A percentile compares a stretch with the other conserved stretches of the same genome.
Evolutionary conservation across 2,113 vertebrate genomes (phyloP).

Genomic region (Elgaria multicarinata): DNA sequence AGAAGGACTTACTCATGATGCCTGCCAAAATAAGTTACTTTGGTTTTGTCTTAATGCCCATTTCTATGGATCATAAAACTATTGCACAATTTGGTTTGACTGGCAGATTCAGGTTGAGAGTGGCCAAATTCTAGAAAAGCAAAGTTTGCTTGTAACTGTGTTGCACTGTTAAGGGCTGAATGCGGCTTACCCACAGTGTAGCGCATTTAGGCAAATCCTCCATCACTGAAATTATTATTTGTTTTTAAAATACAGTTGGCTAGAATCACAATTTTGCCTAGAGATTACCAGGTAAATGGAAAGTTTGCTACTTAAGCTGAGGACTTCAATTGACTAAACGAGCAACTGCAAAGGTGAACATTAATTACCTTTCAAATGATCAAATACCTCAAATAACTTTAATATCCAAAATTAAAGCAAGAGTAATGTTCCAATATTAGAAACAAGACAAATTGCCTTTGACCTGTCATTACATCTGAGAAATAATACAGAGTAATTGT

Average conservation of each 20-base stretch:
- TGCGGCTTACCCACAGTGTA: conserved; percentile 8
- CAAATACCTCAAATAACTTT: neutral
- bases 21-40: conserved; percentile 8
- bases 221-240: conserved; percentile 25
- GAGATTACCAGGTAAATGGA: conserved; percentile 1
- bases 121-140: conserved; percentile 8
- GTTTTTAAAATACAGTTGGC: conserved; percentile 29
- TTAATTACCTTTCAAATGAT: conserved; percentile 2
- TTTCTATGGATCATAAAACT: conserved; percentile 30
- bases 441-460: neutral
- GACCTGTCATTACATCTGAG: neutral
- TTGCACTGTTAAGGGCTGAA: conserved; percentile 13
- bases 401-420: neutral
- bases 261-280: conserved; percentile 27
- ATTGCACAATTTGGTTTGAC: neutral
- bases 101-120: neutral
- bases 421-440: neutral
- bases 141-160: conserved; percentile 8
- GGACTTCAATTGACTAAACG: neutral
- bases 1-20: conserved; percentile 2
- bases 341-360: neutral
- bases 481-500: neutral
- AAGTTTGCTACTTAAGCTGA: neutral
- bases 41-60: neutral
- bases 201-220: conserved; percentile 33